Evolutionary conservation across 2,113 vertebrate species (phyloP).

Genomic region (Anser brachyrhynchus): DNA sequence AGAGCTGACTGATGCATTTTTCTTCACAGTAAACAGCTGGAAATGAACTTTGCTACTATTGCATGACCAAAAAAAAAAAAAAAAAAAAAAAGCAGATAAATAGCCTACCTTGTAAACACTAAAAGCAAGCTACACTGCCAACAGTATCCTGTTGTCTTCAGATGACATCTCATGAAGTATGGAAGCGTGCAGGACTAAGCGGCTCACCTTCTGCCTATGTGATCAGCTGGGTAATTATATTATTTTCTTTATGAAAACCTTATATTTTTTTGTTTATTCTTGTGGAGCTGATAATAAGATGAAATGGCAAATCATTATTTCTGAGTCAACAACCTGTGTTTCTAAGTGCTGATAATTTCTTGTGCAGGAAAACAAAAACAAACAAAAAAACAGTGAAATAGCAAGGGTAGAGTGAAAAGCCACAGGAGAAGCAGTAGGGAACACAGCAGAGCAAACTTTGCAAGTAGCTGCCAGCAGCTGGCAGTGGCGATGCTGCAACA

Average conservation of each 20-base stretch:
- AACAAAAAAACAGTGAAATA: neutral
- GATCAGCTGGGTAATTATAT: neutral
- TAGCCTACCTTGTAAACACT: neutral
- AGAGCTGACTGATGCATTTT: neutral
- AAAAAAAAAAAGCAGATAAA: neutral
- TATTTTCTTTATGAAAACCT: neutral
- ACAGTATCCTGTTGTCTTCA: neutral
- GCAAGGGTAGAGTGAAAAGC: neutral
- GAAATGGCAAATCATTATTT: neutral
- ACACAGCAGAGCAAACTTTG: neutral
- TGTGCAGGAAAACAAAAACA: neutral
- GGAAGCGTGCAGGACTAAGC: neutral
- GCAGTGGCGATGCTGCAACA: neutral
- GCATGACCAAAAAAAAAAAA: neutral
- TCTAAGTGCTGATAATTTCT: neutral
- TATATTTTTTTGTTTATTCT: neutral
- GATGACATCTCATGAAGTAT: neutral
- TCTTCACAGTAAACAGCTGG: neutral
- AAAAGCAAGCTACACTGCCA: neutral
- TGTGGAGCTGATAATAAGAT: neutral
- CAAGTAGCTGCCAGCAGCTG: neutral
- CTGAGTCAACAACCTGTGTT: neutral
- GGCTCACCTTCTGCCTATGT: neutral
- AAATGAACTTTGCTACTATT: slow-evolving; percentile 4
- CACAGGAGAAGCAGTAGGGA: neutral